Base-by-base conservation (phyloP, 2,797 vertebrate species). In the Acipenser transmontanus region DNA sequence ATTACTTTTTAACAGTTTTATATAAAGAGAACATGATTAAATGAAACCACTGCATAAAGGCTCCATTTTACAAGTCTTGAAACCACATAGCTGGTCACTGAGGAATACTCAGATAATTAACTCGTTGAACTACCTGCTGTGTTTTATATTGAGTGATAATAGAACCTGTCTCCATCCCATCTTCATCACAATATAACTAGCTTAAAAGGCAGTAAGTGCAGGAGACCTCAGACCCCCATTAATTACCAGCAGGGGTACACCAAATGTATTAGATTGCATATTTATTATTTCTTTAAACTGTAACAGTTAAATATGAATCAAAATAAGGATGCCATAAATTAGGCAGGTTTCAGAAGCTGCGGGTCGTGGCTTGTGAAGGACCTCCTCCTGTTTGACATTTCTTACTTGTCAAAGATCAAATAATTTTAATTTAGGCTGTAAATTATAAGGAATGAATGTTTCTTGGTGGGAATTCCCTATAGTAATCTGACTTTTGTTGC, bases 61-160 rank as follows among this genome's bases (percentile, higher is more conserved):
- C 34, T 34, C 34, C 34, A 34, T 34, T 34, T 34, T 74, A 72
- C 64, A 77, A 75, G 59, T 81, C 79, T 73, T 73, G 2, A 68
- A 34, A 10, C 17, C 60, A 6, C 8, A 12, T 34, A 34, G 47
- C 76, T 78, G 84, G 85, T 79, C 75, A 82, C 80, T 63, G 72
- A 81, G 81, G 80, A 81, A 81, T 81, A 72, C 77, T 85, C 88
- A 92, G 91, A 93, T 97, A 96, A 98, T 97, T 96, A 94, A 92
- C 93, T 92, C 91, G 83, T 81, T 84, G 81, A 85, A 83, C 81
- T 91, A 87, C 94, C 94, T 81, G 91, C 95, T 94, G 93, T 83
- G 94, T 88, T 92, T 82, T 88, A 95, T 95, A 95, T 91, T 90
- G 92, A 94, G 93, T 89, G 93, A 92, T 95, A 97, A 98, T 96